phyloP scores from a whole-genome alignment of 2,888 invertebrate species.

The Linyphia triangularis region DNA sequence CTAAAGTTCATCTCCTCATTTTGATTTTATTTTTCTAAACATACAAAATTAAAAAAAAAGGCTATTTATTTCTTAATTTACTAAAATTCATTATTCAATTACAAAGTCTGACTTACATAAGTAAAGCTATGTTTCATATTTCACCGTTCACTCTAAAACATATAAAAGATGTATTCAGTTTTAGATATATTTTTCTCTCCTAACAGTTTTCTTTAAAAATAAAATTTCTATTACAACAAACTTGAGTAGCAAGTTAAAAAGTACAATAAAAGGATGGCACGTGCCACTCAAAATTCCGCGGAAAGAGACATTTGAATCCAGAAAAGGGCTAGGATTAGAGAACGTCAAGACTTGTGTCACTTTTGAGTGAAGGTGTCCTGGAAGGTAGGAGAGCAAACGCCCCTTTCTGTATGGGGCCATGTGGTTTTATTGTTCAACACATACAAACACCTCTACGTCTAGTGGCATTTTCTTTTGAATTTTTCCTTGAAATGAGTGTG shows the following conservation, averaged over 20 bases:
- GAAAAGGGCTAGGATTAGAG: background rate
- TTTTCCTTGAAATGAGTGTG: background rate
- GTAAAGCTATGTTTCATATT: no score
- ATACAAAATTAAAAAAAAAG: no score
- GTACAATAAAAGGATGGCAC: background rate
- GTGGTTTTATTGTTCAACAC: slow-evolving; percentile 6
- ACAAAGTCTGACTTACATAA: no score
- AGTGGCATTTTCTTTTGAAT: background rate
- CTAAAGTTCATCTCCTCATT: no score
- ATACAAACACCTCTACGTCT: background rate
- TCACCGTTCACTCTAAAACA: no score
- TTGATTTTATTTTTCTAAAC: no score
- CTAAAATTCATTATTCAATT: no score
- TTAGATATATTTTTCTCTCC: no score
- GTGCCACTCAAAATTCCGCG: background rate
- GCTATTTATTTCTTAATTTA: no score
- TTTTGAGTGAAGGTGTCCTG: background rate
- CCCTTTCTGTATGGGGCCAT: background rate
- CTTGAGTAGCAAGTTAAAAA: no score
- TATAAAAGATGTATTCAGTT: no score
- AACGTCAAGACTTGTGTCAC: background rate
- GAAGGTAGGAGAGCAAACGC: slow-evolving; percentile 17
- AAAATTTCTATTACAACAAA: no score
- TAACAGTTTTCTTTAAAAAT: background rate
- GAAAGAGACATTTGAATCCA: background rate